Percentiles rank a stretch among this genome's conserved stretches.
Conservation (phyloP, 2,113 vertebrate species). For the Crotalus horridus region DNA sequence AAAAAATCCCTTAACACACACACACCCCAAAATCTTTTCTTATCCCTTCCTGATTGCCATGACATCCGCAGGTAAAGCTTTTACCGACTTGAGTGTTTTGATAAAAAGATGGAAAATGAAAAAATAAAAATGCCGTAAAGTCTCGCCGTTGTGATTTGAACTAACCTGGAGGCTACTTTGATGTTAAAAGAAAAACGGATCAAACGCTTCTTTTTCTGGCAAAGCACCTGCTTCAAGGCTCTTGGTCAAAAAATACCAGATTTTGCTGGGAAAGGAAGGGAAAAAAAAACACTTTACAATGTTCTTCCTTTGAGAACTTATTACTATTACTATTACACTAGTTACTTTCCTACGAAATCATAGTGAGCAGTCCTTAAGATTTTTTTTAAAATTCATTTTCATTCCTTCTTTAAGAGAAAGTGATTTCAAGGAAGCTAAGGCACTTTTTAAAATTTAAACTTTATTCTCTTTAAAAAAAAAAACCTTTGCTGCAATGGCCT, state of each 20-base stretch:
- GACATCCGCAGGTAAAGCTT: constrained; percentile 12
- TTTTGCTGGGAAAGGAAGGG: not conserved
- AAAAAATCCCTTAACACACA: not conserved
- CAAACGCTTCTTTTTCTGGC: not conserved
- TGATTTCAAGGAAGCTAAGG: not conserved
- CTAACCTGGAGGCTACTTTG: not conserved
- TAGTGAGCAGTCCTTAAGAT: not conserved
- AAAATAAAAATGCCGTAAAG: not conserved
- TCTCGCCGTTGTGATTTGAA: not conserved
- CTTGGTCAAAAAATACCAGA: not conserved
- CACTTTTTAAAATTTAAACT: too few relatives aligned
- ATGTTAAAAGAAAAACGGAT: not conserved
- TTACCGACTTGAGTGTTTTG: constrained; percentile 23
- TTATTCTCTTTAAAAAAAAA: not conserved
- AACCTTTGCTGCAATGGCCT: too few relatives aligned
- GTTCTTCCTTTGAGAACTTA: not conserved
- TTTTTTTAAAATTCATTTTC: not conserved
- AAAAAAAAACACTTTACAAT: not conserved
- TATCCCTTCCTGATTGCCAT: not conserved
- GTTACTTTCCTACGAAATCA: not conserved
- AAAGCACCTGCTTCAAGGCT: not conserved
- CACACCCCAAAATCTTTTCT: not conserved
- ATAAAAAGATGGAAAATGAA: constrained; percentile 20
- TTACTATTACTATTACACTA: too few relatives aligned
- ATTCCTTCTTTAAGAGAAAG: not conserved